Percentiles rank a stretch among this genome's conserved stretches.
Evolutionary conservation across 2,113 vertebrate genomes (phyloP).

Genomic region (Neolamprologus sp.): DNA sequence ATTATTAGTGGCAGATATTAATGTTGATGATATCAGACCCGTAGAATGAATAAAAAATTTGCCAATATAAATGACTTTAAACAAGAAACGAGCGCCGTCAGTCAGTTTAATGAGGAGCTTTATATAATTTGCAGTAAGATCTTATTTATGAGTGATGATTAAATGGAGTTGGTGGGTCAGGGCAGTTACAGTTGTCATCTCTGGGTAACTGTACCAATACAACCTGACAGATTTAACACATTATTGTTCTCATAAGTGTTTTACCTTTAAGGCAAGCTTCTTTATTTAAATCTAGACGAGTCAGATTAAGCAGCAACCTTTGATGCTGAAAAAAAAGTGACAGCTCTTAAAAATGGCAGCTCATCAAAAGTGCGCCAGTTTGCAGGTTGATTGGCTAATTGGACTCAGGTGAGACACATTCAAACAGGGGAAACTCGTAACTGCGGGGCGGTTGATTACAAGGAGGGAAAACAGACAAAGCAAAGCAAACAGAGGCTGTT

Average conservation of each 20-base stretch:
- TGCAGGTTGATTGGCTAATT: background rate
- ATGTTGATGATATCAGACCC: background rate
- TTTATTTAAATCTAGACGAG: background rate
- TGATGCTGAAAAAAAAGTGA: background rate
- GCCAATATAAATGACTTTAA: background rate
- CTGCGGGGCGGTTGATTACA: fast-evolving
- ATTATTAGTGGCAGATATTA: background rate
- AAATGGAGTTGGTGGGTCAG: background rate
- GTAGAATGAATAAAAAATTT: background rate
- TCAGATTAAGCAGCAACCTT: background rate
- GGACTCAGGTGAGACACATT: background rate
- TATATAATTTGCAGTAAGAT: background rate
- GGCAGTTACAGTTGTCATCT: background rate
- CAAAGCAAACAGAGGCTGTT: background rate
- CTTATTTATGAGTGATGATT: fast-evolving
- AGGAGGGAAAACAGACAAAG: background rate
- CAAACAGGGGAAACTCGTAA: background rate
- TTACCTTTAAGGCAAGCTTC: background rate
- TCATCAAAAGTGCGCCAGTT: fast-evolving
- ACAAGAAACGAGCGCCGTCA: fast-evolving
- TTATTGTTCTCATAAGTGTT: background rate
- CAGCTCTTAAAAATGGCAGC: background rate
- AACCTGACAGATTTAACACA: no score
- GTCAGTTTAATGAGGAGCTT: background rate
- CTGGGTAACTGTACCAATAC: background rate